Base-by-base conservation (phyloP, 2,113 vertebrate species). In the Lophius piscatorius region DNA sequence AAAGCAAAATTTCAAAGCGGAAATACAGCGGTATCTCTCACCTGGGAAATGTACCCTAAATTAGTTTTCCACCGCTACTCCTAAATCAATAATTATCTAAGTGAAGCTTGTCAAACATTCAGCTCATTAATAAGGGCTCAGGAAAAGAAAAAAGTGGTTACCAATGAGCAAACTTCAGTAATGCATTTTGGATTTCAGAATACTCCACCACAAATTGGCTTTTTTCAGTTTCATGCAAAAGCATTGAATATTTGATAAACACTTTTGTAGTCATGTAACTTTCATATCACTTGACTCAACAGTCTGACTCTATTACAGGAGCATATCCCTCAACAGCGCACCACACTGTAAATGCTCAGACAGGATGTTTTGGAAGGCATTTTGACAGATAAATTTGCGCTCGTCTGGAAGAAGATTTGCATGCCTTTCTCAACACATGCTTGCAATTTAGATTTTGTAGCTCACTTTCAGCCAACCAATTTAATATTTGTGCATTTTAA, bases 401-500 rank as follows among this genome's bases (percentile, higher is more conserved):
- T 65, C 52, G 54, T 67, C 61, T 69, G 44, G 39, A 26, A 49
- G 31, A 28, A 66, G 55, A 71, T 77, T 23, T 50, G 36, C 61
- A 52, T 48, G 34, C 69, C 61, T 58, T 62, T 38, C 55, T 64
- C 47, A 13, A 74, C 83, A 87, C 78, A 70, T 79, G 83, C 57
- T 87, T 81, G 69, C 78, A 85, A 78, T 85, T 86, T 81, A 6
- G 70, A 69, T 86, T 87, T 88, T 80, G 83, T 80, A 74, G 76
- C 78, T 78, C 70, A 64, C 63, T 78, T 70, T 60, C 54, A 84
- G 70, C 55, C 36, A n/a, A 56, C 54, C 49, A 68, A 74, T 85
- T 85, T 58, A 74, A 82, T 82, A 79, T 81, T 83, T 78, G 71
- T 62, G 72, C 40, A 41, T 86, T 86, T 78, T 47, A 65, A 79